Base-by-base conservation (phyloP, 2,113 vertebrate genomes). In the Uropsilus gracilis region DNA sequence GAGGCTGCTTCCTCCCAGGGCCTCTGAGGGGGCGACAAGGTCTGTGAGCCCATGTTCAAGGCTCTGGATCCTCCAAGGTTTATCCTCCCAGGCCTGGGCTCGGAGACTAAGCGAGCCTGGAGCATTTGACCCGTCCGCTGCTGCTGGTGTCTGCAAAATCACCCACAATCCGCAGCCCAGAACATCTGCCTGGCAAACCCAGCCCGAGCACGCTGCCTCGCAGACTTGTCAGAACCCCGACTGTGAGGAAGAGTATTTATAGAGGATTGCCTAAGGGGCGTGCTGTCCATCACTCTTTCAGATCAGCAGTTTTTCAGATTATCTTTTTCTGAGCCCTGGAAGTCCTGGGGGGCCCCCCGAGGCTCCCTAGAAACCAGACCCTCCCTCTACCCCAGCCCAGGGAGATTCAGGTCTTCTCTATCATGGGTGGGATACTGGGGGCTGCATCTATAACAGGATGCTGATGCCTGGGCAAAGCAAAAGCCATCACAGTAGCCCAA, bases 281-380 rank as follows among this genome's bases (percentile, higher is more conserved):
- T 2, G 26, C 63, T 71, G 30, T 44, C 80, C 18, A 6, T 39
- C 34, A 77, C 9, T 42, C 64, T 75, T 84, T 34, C 9, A 28
- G 12, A 55, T 53, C 75, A 75, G 24, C 50, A 53, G 17, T 34
- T 82, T 64, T 59, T 46, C 69, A 91, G 16, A 69, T 37, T n/a
- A 32, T 76, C 91, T 69, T 85, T 26, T 37, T 37, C 61, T 63
- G 69, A 50, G 83, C 7, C 11, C 80, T 66, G 30, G 24, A 50
- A 66, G 72, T 77, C 91, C 93, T 50, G 8, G 46, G 30, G 85
- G 26, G 73, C 24, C 73, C 61, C 86, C 89, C 37, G 50, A 53
- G 64, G 28, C 26, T 95, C 68, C 78, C 50, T 59, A 44, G 86
- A 92, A 82, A 68, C 59, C 28, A 42, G 32, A 44, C 26, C 32